phyloP scores from a whole-genome alignment of 2,797 vertebrate genomes.

The Halcyon badia region DNA sequence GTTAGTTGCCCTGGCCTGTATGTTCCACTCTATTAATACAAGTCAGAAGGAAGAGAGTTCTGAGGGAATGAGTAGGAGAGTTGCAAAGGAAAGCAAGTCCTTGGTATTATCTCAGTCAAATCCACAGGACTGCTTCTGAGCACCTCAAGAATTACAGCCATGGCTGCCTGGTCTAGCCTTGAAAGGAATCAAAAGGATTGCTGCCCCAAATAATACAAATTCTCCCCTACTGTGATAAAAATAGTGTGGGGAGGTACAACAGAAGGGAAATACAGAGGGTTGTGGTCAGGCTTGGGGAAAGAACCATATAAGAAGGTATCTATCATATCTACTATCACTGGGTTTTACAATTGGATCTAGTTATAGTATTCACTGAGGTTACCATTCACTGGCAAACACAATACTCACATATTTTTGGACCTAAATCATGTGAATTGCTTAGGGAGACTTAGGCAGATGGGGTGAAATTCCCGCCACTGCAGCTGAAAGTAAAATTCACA shows the following conservation, averaged over 20 bases:
- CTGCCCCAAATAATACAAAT: not conserved
- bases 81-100: not conserved
- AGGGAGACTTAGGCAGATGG: not conserved
- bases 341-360: not conserved
- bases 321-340: not conserved
- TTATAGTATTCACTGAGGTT: not conserved
- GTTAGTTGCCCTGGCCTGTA: not conserved
- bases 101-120: not conserved
- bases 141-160: not conserved
- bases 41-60: not conserved
- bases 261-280: not conserved
- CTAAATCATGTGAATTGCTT: not conserved
- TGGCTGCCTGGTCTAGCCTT: not conserved
- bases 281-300: not conserved
- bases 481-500: constrained; percentile 28
- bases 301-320: not conserved
- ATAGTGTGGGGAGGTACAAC: not conserved
- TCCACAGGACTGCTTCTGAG: not conserved
- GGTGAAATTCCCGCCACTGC: not conserved
- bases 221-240: not conserved
- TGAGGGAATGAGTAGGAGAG: not conserved
- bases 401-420: not conserved
- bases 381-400: not conserved
- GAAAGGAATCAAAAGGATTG: not conserved
- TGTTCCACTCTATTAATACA: not conserved